These are phyloP conservation scores for Ceratosolen solmsi DNA, from an alignment of 1,140 invertebrate species.

Conservation along the genomic window DNA sequence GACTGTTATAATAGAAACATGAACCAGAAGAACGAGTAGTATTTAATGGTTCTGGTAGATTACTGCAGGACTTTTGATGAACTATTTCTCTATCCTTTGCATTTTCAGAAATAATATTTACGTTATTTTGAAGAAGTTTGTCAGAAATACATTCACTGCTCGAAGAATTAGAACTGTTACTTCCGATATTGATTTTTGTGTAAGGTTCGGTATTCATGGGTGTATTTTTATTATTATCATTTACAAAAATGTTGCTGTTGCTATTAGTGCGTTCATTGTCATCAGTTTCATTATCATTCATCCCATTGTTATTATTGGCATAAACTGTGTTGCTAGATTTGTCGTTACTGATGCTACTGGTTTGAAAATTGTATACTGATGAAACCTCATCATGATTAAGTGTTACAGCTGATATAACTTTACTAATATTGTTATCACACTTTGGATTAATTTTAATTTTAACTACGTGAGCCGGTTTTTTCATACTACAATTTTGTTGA, in stretches of 20 bases:
- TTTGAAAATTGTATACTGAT: background rate
- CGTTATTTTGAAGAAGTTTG: background rate
- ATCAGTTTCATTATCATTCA: constrained; percentile 54
- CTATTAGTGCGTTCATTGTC: constrained; percentile 32
- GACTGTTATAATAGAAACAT: constrained; percentile 76
- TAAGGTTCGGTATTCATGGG: background rate
- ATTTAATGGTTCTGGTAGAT: background rate
- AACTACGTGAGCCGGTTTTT: constrained; percentile 74
- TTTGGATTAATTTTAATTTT: constrained; percentile 80
- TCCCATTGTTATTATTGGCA: background rate
- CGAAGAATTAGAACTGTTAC: background rate
- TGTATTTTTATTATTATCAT: background rate
- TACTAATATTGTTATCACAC: constrained; percentile 67
- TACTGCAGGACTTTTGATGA: constrained; percentile 2
- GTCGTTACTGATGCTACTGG: constrained; percentile 65
- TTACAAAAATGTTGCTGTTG: background rate
- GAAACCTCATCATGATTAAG: constrained; percentile 60
- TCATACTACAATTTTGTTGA: background rate
- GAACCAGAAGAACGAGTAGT: constrained; percentile 54
- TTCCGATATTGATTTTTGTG: background rate
- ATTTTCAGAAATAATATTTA: background rate
- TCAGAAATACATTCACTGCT: background rate
- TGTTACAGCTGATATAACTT: constrained; percentile 62
- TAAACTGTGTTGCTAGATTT: constrained; percentile 57
- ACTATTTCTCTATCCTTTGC: background rate